phyloP scores from a whole-genome alignment of 2,888 invertebrate genomes.

The Adelognathus sp. region DNA sequence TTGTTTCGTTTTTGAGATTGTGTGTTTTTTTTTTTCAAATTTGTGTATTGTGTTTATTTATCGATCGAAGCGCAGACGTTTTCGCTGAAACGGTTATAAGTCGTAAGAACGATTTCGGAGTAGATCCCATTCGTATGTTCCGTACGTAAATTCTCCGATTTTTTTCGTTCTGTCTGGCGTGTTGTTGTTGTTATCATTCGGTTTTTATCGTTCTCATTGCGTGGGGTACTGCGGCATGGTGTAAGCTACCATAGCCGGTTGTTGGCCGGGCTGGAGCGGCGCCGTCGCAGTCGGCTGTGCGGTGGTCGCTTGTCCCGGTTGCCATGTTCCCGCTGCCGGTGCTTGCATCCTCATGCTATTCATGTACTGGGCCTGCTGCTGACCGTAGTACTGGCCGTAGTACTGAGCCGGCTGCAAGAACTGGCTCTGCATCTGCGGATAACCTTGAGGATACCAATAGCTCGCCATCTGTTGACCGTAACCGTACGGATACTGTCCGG shows the following conservation, averaged over 20 bases:
- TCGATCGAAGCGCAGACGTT: slow-evolving; percentile 27
- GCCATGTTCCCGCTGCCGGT: slow-evolving; percentile 80
- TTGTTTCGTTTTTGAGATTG: slow-evolving; percentile 13
- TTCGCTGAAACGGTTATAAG: slow-evolving; percentile 55
- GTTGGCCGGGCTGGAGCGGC: slow-evolving; percentile 78
- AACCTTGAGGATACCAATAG: slow-evolving; percentile 95
- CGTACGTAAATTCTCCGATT: slow-evolving; percentile 44
- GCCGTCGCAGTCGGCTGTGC: slow-evolving; percentile 78
- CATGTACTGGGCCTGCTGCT: slow-evolving; percentile 84
- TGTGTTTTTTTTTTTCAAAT: slow-evolving; percentile 25
- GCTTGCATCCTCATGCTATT: slow-evolving; percentile 82
- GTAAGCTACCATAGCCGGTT: slow-evolving; percentile 81
- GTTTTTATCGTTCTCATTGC: slow-evolving; percentile 85
- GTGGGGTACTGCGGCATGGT: slow-evolving; percentile 93
- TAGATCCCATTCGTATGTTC: slow-evolving; percentile 63
- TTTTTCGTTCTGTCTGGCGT: slow-evolving; percentile 52
- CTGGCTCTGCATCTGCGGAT: slow-evolving; percentile 89
- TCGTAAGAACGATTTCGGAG: slow-evolving; percentile 70
- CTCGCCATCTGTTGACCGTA: slow-evolving; percentile 92
- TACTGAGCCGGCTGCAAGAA: slow-evolving; percentile 89
- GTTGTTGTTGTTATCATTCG: slow-evolving; percentile 47
- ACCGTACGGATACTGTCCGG: slow-evolving; percentile 92
- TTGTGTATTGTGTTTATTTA: slow-evolving; percentile 7
- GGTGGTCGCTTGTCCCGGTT: slow-evolving; percentile 81
- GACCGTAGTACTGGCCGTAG: slow-evolving; percentile 85